phyloP scores from a whole-genome alignment of 92 coral and sea anemone species.

The Bergia sp. region DNA sequence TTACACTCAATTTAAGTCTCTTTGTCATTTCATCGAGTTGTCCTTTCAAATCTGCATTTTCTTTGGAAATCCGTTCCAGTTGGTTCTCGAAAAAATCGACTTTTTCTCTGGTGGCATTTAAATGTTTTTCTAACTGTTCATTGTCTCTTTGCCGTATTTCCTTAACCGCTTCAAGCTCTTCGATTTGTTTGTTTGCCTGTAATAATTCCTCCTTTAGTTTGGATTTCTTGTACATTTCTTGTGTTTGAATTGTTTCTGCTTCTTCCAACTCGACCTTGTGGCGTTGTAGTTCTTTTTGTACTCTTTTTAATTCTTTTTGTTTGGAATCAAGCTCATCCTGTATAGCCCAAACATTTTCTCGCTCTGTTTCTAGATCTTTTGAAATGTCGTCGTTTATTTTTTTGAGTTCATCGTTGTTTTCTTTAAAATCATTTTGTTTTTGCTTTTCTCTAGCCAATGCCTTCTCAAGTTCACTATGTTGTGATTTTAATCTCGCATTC shows the following conservation, averaged over 20 bases:
- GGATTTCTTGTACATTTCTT: constrained; percentile 64
- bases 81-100: constrained; percentile 57
- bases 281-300: constrained; percentile 64
- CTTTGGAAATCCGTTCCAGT: constrained; percentile 64
- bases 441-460: constrained; percentile 51
- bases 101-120: constrained; percentile 67
- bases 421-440: constrained; percentile 63
- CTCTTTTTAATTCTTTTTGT: constrained; percentile 64
- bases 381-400: constrained; percentile 66
- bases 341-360: constrained; percentile 61
- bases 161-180: constrained; percentile 66
- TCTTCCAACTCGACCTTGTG: constrained; percentile 67
- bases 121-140: constrained; percentile 65
- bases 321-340: constrained; percentile 66
- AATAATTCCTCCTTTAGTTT: constrained; percentile 70
- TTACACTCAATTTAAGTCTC: constrained; percentile 61
- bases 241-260: constrained; percentile 59
- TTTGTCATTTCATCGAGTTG: constrained; percentile 76
- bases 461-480: constrained; percentile 60
- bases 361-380: constrained; percentile 66
- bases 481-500: constrained; percentile 55
- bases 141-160: constrained; percentile 71
- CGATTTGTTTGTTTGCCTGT: constrained; percentile 57
- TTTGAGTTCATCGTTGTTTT: constrained; percentile 67
- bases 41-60: constrained; percentile 61